phyloP scores from a whole-genome alignment of 2,797 vertebrate genomes.

The Oryzias dopingdopingensis region DNA sequence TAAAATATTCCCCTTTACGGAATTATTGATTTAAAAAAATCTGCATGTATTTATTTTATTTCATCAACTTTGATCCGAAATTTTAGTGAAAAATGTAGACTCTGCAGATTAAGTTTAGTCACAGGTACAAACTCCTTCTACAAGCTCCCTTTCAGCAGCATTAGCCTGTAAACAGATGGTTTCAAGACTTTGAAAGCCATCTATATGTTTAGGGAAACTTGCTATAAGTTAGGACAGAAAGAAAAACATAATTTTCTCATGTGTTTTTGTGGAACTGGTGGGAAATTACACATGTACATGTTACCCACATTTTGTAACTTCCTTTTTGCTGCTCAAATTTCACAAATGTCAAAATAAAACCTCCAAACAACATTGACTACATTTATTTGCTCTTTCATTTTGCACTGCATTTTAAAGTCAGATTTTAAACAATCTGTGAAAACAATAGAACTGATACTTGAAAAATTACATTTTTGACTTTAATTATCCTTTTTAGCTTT shows the following conservation, averaged over 20 bases:
- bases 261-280: slow-evolving; percentile 50
- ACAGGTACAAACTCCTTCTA: slow-evolving; percentile 13
- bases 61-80: slow-evolving; percentile 23
- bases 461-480: neutral
- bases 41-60: slow-evolving; percentile 31
- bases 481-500: neutral
- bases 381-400: neutral
- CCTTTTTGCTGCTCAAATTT: slow-evolving; percentile 57
- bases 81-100: slow-evolving; percentile 45
- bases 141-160: slow-evolving; percentile 21
- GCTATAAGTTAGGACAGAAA: slow-evolving; percentile 43
- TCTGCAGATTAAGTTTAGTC: slow-evolving; percentile 31
- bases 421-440: neutral
- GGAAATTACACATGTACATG: slow-evolving; percentile 34
- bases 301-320: slow-evolving; percentile 49
- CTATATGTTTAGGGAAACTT: slow-evolving; percentile 50
- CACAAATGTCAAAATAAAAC: slow-evolving; percentile 54
- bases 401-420: neutral
- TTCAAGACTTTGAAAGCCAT: slow-evolving; percentile 43
- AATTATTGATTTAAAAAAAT: neutral
- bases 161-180: slow-evolving; percentile 6
- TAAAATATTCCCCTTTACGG: slow-evolving; percentile 13
- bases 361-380: slow-evolving; percentile 3
- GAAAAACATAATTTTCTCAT: slow-evolving; percentile 41
- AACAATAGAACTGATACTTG: neutral